Conservation (phyloP, 1,140 invertebrate genomes). For the Eurosta solidaginis region DNA sequence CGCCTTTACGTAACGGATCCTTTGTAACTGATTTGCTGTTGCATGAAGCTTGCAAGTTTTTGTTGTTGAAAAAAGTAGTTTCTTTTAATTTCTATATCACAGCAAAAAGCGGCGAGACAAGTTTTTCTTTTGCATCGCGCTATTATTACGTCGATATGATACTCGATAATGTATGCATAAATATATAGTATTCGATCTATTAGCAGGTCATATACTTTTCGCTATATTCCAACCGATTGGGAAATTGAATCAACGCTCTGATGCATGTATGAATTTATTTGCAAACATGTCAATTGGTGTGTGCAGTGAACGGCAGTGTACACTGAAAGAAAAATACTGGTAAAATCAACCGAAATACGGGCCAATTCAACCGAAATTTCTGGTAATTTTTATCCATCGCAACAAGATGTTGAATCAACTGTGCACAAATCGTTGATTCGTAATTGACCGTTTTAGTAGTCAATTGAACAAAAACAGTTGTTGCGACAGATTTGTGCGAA, state of each 20-base stretch:
- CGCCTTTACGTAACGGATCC: neutral
- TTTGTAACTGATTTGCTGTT: neutral
- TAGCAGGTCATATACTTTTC: neutral
- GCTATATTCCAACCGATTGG: neutral
- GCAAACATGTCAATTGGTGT: conserved; percentile 25
- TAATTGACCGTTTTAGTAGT: no score
- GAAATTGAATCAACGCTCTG: conserved; percentile 3
- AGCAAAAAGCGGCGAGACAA: neutral
- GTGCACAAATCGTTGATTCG: no score
- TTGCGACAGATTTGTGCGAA: no score
- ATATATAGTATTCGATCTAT: neutral
- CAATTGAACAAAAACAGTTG: no score
- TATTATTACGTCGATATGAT: neutral
- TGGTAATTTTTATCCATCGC: no score
- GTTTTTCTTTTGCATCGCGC: neutral
- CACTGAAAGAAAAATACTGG: no score
- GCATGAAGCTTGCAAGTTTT: no score
- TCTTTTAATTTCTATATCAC: neutral
- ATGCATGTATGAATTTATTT: conserved; percentile 6
- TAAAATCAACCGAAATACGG: no score
- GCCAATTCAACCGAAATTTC: no score
- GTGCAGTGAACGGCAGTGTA: neutral
- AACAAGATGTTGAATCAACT: no score
- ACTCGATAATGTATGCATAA: neutral
- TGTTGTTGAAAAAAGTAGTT: neutral